Conservation (phyloP, 2,888 invertebrate genomes). For the Troglohyphantes excavatus region DNA sequence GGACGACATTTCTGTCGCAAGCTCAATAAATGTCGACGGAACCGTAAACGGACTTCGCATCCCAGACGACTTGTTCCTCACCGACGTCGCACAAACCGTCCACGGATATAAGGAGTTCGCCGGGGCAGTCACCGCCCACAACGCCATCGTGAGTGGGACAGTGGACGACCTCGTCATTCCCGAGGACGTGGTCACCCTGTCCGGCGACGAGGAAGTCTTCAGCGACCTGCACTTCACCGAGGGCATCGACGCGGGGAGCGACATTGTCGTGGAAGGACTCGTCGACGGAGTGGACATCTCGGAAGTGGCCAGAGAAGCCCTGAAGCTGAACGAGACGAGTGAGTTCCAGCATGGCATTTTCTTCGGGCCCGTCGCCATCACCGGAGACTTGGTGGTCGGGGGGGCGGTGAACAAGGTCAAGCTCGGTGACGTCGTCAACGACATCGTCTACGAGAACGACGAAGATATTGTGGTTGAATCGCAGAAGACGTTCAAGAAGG, state of each 20-base stretch:
- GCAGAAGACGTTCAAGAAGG: slow-evolving; percentile 62
- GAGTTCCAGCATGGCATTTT: slow-evolving; percentile 67
- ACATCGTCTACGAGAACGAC: slow-evolving; percentile 65
- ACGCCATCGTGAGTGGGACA: slow-evolving; percentile 44
- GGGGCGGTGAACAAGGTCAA: slow-evolving; percentile 65
- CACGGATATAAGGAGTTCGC: slow-evolving; percentile 45
- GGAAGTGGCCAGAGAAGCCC: slow-evolving; percentile 47
- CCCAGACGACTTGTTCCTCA: slow-evolving; percentile 70
- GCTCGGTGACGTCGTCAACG: slow-evolving; percentile 42
- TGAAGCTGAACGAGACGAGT: slow-evolving; percentile 61
- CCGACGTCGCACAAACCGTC: slow-evolving; percentile 37
- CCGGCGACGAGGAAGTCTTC: slow-evolving; percentile 54
- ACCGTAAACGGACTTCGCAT: slow-evolving; percentile 60
- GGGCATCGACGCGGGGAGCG: slow-evolving; percentile 56
- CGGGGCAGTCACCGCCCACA: slow-evolving; percentile 41
- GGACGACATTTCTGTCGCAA: slow-evolving; percentile 47
- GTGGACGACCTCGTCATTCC: slow-evolving; percentile 73
- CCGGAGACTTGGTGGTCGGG: slow-evolving; percentile 19
- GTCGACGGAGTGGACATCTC: slow-evolving; percentile 77
- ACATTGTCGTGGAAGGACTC: slow-evolving; percentile 50
- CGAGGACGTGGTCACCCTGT: slow-evolving; percentile 68
- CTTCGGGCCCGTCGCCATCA: slow-evolving; percentile 55
- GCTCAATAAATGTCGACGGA: slow-evolving; percentile 43
- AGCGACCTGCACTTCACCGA: slow-evolving; percentile 52
- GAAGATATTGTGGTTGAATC: slow-evolving; percentile 48